Conservation (phyloP, 2,888 invertebrate species). For the Drosophila fulvimacula region DNA sequence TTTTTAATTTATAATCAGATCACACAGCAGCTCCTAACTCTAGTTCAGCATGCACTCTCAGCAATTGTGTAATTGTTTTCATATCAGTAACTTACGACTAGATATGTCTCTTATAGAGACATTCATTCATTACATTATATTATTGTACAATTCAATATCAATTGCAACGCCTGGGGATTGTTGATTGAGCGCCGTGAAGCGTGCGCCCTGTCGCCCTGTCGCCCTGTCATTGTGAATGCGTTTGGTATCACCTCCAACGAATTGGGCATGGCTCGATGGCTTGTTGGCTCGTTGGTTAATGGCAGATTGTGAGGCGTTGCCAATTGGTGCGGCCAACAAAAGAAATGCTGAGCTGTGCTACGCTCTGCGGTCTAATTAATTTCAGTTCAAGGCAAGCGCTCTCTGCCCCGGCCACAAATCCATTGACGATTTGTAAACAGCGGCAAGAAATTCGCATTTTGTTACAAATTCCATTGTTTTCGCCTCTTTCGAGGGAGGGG, state of each 20-base stretch:
- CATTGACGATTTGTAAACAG: constrained; percentile 68
- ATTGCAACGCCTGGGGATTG: constrained; percentile 52
- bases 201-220: constrained; percentile 28
- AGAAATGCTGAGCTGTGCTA: constrained; percentile 67
- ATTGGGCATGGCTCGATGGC: constrained; percentile 62
- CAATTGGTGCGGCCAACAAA: constrained; percentile 66
- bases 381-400: constrained; percentile 68
- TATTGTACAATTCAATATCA: constrained; percentile 47
- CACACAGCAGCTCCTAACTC: too few relatives aligned
- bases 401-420: constrained; percentile 49
- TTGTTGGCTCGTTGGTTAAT: constrained; percentile 44
- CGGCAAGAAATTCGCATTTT: constrained; percentile 68
- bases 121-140: constrained; percentile 3
- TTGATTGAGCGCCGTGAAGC: constrained; percentile 39
- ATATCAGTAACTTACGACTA: not conserved
- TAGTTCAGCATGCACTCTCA: constrained; percentile 1
- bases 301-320: constrained; percentile 60
- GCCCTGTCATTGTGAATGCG: constrained; percentile 11
- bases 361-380: constrained; percentile 72
- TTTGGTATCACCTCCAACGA: constrained; percentile 44
- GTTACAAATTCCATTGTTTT: constrained; percentile 73
- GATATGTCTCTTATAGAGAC: not conserved
- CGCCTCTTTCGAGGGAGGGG: not conserved
- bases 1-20: too few relatives aligned
- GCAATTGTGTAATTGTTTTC: not conserved